Conservation (phyloP, 2,113 vertebrate genomes). For the Enhydra lutris region DNA sequence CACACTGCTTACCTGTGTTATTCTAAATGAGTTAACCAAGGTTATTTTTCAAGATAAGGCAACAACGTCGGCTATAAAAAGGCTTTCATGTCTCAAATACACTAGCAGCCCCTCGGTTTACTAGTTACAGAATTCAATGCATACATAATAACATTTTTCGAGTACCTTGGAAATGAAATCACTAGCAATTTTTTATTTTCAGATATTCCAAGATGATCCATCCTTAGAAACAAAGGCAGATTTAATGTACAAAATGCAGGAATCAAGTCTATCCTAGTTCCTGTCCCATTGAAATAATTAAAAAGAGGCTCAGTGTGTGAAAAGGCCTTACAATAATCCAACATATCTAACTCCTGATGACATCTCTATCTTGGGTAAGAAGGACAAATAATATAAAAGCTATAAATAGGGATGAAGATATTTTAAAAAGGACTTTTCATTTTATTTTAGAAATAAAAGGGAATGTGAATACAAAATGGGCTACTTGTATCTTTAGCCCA, state of each 20-base stretch:
- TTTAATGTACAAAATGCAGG: conserved; percentile 31
- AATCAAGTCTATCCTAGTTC: background rate
- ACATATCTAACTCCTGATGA: background rate
- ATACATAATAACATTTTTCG: conserved; percentile 21
- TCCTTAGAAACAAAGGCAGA: conserved; percentile 33
- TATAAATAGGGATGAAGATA: conserved; percentile 1
- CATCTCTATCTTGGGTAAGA: conserved; percentile 3
- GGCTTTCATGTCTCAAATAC: conserved; percentile 28
- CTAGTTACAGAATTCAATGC: background rate
- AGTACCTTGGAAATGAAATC: conserved; percentile 54
- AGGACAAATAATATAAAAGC: conserved; percentile 34
- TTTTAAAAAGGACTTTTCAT: background rate
- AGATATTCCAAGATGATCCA: conserved; percentile 35
- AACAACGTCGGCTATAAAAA: conserved; percentile 45
- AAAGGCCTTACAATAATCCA: conserved; percentile 39
- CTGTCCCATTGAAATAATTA: background rate
- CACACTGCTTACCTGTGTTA: background rate
- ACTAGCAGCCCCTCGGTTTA: background rate
- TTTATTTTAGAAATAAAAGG: conserved; percentile 46
- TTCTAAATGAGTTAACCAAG: conserved; percentile 33
- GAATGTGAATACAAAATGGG: conserved; percentile 23
- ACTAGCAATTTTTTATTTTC: conserved; percentile 33
- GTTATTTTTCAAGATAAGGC: conserved; percentile 54
- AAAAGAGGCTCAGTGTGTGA: conserved; percentile 56
- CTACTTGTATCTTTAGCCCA: background rate